Base-by-base conservation (phyloP, 2,888 invertebrate species). In the Myopa testacea region DNA sequence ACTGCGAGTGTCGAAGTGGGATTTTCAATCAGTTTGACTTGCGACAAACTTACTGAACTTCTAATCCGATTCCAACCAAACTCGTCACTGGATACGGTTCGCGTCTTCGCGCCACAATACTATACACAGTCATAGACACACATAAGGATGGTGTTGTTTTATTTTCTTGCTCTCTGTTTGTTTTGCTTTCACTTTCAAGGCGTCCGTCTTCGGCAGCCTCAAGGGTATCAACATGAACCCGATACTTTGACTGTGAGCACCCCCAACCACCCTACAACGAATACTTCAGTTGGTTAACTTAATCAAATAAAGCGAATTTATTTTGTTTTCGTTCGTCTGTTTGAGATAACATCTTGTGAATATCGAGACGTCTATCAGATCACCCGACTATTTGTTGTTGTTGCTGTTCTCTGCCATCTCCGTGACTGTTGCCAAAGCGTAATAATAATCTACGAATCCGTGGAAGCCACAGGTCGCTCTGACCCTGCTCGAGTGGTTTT, bases 401-500 rank as follows among this genome's bases (percentile, higher is more conserved):
- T 26, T n/a, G 69, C 45, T 8, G 14, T 16, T n/a, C 16, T 8
- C 19, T 68, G 45, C 4, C 14, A 37, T 40, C n/a, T 16, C 65
- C 62, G 26, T 14, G 12, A 38, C 38, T 37, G 37, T 65, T 65
- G 68, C 75, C 75, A 75, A 75, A 75, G 68, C 55, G 55, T 16
- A 6, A 40, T 55, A 55, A 55, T 67, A 75, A 58, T 38, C 38
- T 75, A 4, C 5, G 19, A n/a, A 58, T 74, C 58, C 60, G 26
- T 67, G 58, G 50, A 73, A 73, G 72, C 77, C 73, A 77, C 77
- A 77, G 77, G 77, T 77, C 71, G 71, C 45, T 77, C 37, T 16
- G 38, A 14, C n/a, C 26, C 55, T 34, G 55, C 37, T n/a, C 55
- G 12, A n/a, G 34, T 12, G 58, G 38, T 58, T 65, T 76, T 77